Percentiles rank a stretch among this genome's conserved stretches.
These are phyloP conservation scores for Sarcophaga variegata DNA, from an alignment of 2,888 invertebrate genomes.

Conservation along the genomic window DNA sequence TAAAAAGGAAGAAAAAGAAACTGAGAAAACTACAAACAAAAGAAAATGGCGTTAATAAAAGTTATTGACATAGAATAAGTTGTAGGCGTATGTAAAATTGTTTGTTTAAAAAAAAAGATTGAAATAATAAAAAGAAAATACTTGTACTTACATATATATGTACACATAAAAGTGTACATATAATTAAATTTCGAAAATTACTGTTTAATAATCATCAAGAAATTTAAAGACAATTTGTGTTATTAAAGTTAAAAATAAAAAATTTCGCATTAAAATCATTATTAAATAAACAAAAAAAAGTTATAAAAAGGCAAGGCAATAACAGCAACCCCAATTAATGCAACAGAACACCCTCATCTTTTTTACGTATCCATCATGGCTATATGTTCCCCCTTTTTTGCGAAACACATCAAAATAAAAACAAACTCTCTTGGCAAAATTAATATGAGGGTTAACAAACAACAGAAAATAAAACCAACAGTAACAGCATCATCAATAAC, in stretches of 20 bases:
- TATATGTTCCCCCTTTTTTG: no score
- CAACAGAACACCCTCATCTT: neutral
- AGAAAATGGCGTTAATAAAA: neutral
- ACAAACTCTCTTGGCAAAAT: no score
- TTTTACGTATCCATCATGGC: neutral
- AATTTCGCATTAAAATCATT: no score
- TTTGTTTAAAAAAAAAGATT: no score
- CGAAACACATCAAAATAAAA: no score
- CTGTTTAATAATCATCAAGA: neutral
- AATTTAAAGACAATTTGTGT: neutral
- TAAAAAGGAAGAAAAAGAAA: neutral
- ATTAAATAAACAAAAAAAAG: no score
- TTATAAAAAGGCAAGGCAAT: no score
- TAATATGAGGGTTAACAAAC: no score
- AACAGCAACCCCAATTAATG: neutral
- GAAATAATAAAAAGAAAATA: neutral
- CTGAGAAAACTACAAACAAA: neutral
- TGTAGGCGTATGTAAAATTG: neutral
- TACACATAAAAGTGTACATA: no score
- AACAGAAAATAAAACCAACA: no score
- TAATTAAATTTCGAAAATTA: neutral
- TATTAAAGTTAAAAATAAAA: no score
- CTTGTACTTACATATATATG: neutral
- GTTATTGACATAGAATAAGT: conserved; percentile 1
- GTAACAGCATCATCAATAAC: no score